These are phyloP conservation scores for Solea solea DNA, from an alignment of 2,113 vertebrate species.

Conservation along the genomic window DNA sequence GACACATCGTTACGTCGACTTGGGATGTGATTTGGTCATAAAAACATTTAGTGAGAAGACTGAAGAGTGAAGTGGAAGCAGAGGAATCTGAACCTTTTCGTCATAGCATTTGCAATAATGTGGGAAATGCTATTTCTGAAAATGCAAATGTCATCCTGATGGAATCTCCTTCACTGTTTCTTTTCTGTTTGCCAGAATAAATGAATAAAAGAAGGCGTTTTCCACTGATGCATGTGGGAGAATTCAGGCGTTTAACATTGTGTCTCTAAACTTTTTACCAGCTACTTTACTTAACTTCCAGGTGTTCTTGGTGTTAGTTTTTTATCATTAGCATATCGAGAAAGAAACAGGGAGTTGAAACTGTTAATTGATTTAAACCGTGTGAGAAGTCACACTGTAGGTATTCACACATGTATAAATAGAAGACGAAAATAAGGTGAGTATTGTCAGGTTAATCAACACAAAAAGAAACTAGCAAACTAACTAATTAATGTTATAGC, in stretches of 20 bases:
- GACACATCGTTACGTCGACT: no score
- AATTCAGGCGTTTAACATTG: background rate
- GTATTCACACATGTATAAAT: conserved; percentile 14
- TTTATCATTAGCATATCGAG: background rate
- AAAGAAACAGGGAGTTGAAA: conserved; percentile 1
- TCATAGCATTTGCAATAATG: conserved; percentile 22
- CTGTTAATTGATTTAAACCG: conserved; percentile 42
- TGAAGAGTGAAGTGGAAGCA: no score
- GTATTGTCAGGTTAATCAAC: background rate
- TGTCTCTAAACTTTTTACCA: background rate
- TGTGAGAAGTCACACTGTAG: conserved; percentile 38
- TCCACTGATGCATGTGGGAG: background rate
- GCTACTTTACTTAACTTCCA: background rate
- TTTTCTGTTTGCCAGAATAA: background rate
- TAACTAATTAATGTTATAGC: no score
- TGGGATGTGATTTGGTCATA: no score
- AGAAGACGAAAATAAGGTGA: conserved; percentile 8
- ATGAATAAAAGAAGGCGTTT: background rate
- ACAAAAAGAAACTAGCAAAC: background rate
- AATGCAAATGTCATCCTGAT: conserved; percentile 45
- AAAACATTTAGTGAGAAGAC: no score
- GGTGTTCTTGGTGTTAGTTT: background rate
- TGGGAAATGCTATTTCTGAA: conserved; percentile 39
- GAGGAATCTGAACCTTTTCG: no score
- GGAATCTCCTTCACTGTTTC: conserved; percentile 13